Conservation (phyloP, 2,888 invertebrate species). For the Eupithecia insigniata region DNA sequence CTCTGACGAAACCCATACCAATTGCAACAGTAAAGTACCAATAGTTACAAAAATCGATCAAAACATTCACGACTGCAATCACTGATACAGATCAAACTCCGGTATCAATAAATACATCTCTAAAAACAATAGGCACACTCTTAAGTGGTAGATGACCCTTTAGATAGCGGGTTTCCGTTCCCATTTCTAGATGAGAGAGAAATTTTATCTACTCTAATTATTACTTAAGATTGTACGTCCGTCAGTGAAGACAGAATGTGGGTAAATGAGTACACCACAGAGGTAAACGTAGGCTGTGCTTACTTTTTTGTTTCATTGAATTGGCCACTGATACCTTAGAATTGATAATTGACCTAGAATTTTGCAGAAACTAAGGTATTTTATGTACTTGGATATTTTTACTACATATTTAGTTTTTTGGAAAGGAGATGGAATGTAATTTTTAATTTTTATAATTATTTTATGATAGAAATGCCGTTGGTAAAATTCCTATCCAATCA, state of each 20-base stretch:
- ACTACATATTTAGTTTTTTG: not conserved
- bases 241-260: constrained; percentile 22
- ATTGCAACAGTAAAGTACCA: constrained; percentile 24
- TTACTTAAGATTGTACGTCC: constrained; percentile 37
- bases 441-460: not conserved
- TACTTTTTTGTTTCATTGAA: not conserved
- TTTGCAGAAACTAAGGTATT: not conserved
- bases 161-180: constrained; percentile 58
- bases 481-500: constrained; percentile 19
- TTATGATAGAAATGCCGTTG: not conserved
- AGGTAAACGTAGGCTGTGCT: not conserved
- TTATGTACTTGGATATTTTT: not conserved
- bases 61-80: constrained; percentile 32
- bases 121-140: constrained; percentile 54
- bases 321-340: not conserved
- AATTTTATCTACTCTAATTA: constrained; percentile 39
- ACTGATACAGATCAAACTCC: constrained; percentile 34
- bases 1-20: not conserved
- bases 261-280: constrained; percentile 10
- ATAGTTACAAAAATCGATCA: constrained; percentile 24
- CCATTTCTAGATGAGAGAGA: constrained; percentile 46
- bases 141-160: constrained; percentile 62
- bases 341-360: not conserved
- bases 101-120: constrained; percentile 47
- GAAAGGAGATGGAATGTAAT: not conserved